Evolutionary conservation across 2,888 invertebrate species (phyloP).

Genomic region (Trisateles emortualis): DNA sequence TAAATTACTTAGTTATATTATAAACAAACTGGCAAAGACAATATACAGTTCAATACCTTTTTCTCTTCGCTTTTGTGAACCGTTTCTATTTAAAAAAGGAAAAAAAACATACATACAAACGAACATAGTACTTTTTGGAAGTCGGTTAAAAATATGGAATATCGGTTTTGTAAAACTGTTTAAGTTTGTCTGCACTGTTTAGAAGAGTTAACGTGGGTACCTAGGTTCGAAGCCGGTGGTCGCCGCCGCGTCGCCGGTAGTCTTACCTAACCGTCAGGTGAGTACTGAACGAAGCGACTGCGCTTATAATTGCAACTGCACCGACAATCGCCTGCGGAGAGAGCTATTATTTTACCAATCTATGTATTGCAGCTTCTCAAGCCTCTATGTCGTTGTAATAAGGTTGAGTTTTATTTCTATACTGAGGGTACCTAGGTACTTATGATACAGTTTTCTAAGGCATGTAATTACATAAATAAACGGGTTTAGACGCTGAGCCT

Average conservation of each 20-base stretch:
- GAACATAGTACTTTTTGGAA: too few species aligned
- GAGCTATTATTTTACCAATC: constrained; percentile 7
- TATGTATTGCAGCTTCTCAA: background rate
- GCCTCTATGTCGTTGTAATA: constrained; percentile 3
- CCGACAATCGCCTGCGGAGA: constrained; percentile 29
- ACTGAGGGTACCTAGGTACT: constrained; percentile 3
- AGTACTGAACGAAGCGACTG: constrained; percentile 28
- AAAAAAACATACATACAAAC: too few species aligned
- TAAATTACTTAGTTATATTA: too few species aligned
- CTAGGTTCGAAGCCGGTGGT: background rate
- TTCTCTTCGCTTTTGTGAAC: too few species aligned
- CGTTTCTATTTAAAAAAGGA: too few species aligned
- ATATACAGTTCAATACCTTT: too few species aligned
- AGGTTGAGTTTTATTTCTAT: constrained; percentile 1
- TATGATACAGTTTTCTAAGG: constrained; percentile 31
- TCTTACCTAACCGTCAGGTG: constrained; percentile 29
- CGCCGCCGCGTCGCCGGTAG: constrained; percentile 33
- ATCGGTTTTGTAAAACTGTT: too few species aligned
- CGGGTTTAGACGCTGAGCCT: constrained; percentile 32
- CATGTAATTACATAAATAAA: constrained; percentile 58
- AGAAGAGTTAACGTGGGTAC: too few species aligned
- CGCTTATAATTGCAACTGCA: constrained; percentile 40
- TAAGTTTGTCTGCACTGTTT: too few species aligned
- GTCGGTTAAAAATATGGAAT: too few species aligned
- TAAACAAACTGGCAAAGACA: too few species aligned